Base-by-base conservation (phyloP, 2,888 invertebrate genomes). In the Hololepta plana region DNA sequence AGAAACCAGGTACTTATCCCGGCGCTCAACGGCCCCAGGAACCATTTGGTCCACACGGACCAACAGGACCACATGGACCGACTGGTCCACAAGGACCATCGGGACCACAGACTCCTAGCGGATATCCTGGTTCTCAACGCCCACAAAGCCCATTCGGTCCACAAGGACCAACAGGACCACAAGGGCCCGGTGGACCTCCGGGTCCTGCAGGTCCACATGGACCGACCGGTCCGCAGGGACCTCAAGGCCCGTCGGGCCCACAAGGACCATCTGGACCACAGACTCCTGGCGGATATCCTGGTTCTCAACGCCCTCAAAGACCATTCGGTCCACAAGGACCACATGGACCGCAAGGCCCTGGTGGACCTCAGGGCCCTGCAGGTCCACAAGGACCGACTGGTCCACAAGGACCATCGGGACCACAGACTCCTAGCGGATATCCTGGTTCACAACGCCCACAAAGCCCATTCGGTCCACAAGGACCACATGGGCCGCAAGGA, bases 191-290 rank as follows among this genome's bases (percentile, higher is more conserved):
- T 10, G 28, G 23, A 19, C 26, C 16, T 15, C 23, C 12, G 9
- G 22, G 13, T 16, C 21, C 20, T 9, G 27, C 27, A 16, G 26
- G 28, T 23, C 22, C 25, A 24, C 42, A 50, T 20, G 40, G 40
- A 11, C 33, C 28, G 13, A 44, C 45, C 38, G 46, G 49, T 27
- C 43, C 43, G 32, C 35, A 34, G 16, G 46, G 50, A 33, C 55
- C 50, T 32, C 38, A 47, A 27, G 38, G 41, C 12, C 31, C 35
- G 19, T 34, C 34, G 23, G 38, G 24, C 20, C 34, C 35, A 17
- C 20, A 34, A 4, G 32, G 29, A 14, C 33, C 36, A 5, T 31
- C 37, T 17, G n/a, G n/a, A n/a, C n/a, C n/a, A n/a, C n/a, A n/a
- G n/a, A 24, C 23, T 15, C 29, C 32, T 20, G 20, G 9, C 28